Base-by-base conservation (phyloP, 1,140 invertebrate species). In the Fopius arisanus region DNA sequence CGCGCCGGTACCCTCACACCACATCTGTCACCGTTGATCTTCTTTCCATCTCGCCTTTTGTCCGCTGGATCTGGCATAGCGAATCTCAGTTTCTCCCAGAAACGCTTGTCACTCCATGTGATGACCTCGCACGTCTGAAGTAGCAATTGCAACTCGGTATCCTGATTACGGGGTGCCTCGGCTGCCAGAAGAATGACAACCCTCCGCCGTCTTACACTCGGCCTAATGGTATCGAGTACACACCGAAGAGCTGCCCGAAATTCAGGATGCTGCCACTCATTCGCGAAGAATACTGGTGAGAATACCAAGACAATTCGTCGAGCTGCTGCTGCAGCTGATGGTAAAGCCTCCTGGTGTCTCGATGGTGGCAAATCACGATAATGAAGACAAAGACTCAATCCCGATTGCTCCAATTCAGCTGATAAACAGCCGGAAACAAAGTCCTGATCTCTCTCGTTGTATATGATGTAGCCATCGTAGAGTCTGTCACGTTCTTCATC, bases 51-150 rank as follows among this genome's bases (percentile, higher is more conserved):
- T 66, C 82, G 80, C 69, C 77, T 78, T 67, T 80, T 83, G 75
- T 83, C 84, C 37, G 81, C 82, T 23, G 83, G 86, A 72, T 96
- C 94, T 21, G 96, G 96, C 92, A 97, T 93, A 70, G 94, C 93
- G 89, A 94, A 97, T 80, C 93, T 91, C 77, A 97, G 89, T 87
- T 96, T 96, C 80, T 96, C 94, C 95, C 95, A 96, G 89, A 96
- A 96, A 80, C 93, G 91, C 78, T 92, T 93, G 79, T 96, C 95
- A 67, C 94, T 94, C 94, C 94, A 96, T 80, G 93, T 90, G 28
- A 96, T 93, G 75, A 94, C 93, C 41, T 94, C 94, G 89, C 93
- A 95, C 72, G 94, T 95, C 81, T 95, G 94, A 12, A 97, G 89
- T 68, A 96, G 91, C 43, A 95, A 90, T 82, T 95, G 92, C 43